Evolutionary conservation across 2,113 vertebrate species (phyloP), one percentile per base, ranked within the genome.

Genomic region (Ceyx margarethae): DNA sequence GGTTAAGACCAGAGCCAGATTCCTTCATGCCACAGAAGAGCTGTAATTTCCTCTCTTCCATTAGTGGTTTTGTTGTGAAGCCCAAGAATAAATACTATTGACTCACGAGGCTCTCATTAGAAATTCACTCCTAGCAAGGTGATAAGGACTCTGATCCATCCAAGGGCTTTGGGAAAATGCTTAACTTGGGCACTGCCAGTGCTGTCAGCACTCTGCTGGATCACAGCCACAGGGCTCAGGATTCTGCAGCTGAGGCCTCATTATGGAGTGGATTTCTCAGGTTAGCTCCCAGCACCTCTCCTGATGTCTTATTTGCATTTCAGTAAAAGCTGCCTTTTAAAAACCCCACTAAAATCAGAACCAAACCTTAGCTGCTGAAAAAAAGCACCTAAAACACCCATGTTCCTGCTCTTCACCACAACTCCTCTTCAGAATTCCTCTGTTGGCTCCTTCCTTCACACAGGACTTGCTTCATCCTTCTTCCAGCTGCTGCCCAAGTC

Each of bases 241-340:
- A 72, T 91, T 89, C 85, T 93, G 62, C 86, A 2, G 2, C 17
- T 80, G 42, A 94, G 87, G 85, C 48, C 78, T 91, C 51, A 66
- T 69, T 84, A 86, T 12, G 81, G 67, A 87, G 15, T n/a, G 35
- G 20, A 89, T 91, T 81, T 72, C 81, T 81, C 90, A 87, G 71
- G 77, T 68, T 58, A 35, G 54, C 46, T 90, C 86, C 67, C 64
- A 54, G 50, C 1, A 9, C 42, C 54, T 85, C 57, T 86, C 53
- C 42, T 65, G 61, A 19, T 92, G 83, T 74, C 65, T 91, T 68
- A 91, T 81, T 89, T 94, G 66, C 85, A 95, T 94, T 93, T 67
- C 85, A 96, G 87, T 53, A 94, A 56, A 90, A 90, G 51, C 78
- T 96, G 94, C 66, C 86, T 84, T 91, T 67, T 67, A 81, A 88